These are phyloP conservation scores for Petrophora chlorosata DNA, from an alignment of 2,888 invertebrate genomes.

Conservation along the genomic window DNA sequence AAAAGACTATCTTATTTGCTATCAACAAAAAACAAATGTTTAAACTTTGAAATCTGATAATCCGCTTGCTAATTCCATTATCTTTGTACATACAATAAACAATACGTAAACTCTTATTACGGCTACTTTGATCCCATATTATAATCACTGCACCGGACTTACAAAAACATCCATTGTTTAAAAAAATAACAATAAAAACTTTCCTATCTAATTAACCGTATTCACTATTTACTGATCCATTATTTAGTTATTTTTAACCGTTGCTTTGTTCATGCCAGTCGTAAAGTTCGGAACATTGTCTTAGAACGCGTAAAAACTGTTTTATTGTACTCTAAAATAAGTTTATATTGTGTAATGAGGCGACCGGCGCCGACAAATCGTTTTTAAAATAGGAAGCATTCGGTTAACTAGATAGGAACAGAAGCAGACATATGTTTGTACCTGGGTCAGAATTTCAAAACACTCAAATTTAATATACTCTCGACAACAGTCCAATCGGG, in stretches of 20 bases:
- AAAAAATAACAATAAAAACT: constrained; percentile 39
- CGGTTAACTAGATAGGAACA: constrained; percentile 8
- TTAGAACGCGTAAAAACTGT: constrained; percentile 58
- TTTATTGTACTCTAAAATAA: constrained; percentile 76
- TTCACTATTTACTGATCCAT: constrained; percentile 52
- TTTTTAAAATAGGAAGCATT: constrained; percentile 50
- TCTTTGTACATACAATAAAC: not conserved
- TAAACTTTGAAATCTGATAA: not conserved
- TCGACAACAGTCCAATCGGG: too few species aligned
- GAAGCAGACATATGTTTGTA: not conserved
- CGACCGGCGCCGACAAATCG: constrained; percentile 49
- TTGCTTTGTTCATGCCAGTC: constrained; percentile 58
- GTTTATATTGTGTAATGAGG: constrained; percentile 63
- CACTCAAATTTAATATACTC: too few species aligned
- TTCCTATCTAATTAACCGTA: constrained; percentile 49
- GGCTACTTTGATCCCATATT: constrained; percentile 30
- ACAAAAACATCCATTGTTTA: constrained; percentile 35
- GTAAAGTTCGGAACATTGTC: constrained; percentile 66
- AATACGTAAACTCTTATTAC: constrained; percentile 3
- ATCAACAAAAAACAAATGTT: not conserved
- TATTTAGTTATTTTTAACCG: constrained; percentile 62
- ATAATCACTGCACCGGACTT: constrained; percentile 28
- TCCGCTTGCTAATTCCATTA: not conserved
- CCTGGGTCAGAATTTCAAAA: too few species aligned
- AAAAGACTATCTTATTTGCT: not conserved